Conservation (phyloP, 2,888 invertebrate species). For the Eueremaeus valkanovi region DNA sequence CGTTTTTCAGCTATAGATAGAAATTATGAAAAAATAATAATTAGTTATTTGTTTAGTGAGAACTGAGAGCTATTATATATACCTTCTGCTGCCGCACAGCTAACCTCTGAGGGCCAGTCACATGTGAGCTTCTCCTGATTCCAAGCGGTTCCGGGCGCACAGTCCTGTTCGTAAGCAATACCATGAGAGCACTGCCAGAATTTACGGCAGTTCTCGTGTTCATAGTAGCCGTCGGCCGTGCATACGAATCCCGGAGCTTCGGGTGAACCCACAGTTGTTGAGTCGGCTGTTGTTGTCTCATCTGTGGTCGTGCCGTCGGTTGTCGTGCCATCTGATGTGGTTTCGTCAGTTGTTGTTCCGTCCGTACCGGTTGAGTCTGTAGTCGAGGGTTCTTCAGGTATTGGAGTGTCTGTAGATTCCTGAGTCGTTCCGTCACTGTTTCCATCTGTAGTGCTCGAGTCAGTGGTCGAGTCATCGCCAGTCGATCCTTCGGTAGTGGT, state of each 20-base stretch:
- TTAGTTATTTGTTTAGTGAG: too few species aligned
- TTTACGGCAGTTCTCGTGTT: not conserved
- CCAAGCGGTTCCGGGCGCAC: not conserved
- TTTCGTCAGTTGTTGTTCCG: not conserved
- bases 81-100: too few species aligned
- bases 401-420: not conserved
- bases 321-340: too few species aligned
- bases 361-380: not conserved
- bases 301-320: too few species aligned
- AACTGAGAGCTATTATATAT: too few species aligned
- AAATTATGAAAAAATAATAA: too few species aligned
- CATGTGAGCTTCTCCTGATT: not conserved
- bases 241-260: too few species aligned
- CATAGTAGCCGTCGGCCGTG: too few species aligned
- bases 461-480: not conserved
- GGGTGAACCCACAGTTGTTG: too few species aligned
- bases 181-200: conserved; percentile 1
- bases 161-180: not conserved
- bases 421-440: not conserved
- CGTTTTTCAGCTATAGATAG: too few species aligned
- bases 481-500: not conserved
- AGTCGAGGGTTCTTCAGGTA: not conserved
- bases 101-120: not conserved
- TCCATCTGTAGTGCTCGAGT: not conserved
- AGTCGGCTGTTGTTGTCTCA: too few species aligned